Conservation (phyloP, 2,888 invertebrate species). For the Thereva unica region DNA sequence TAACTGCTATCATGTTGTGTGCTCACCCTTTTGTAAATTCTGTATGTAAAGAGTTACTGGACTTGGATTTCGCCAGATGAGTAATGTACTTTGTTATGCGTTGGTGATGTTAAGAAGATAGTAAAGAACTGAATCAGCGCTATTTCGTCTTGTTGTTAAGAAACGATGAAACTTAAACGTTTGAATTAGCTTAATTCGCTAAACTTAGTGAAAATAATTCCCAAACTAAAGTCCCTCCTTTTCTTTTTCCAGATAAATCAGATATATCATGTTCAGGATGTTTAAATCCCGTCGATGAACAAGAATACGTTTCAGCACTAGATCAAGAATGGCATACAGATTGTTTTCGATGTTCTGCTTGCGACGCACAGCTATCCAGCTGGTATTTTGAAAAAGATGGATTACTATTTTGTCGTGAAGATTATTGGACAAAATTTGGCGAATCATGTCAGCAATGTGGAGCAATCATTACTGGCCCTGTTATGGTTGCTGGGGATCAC, state of each 20-base stretch:
- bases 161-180: no score
- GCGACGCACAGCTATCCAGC: constrained; percentile 79
- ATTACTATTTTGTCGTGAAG: constrained; percentile 82
- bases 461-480: constrained; percentile 71
- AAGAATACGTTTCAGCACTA: constrained; percentile 77
- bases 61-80: no score
- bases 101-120: no score
- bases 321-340: constrained; percentile 88
- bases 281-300: constrained; percentile 52
- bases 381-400: constrained; percentile 96
- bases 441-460: constrained; percentile 89
- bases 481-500: constrained; percentile 93
- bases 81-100: no score
- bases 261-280: constrained; percentile 49
- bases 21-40: no score
- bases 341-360: constrained; percentile 91
- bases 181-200: no score
- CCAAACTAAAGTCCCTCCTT: neutral
- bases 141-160: no score
- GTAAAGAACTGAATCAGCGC: no score
- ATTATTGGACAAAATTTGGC: constrained; percentile 86
- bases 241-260: constrained; percentile 16
- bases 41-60: no score
- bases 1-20: no score
- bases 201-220: no score